Percentiles rank a stretch among this genome's conserved stretches.
These are phyloP conservation scores for Anguilla obscura DNA, from an alignment of 2,797 vertebrate genomes.

Conservation along the genomic window DNA sequence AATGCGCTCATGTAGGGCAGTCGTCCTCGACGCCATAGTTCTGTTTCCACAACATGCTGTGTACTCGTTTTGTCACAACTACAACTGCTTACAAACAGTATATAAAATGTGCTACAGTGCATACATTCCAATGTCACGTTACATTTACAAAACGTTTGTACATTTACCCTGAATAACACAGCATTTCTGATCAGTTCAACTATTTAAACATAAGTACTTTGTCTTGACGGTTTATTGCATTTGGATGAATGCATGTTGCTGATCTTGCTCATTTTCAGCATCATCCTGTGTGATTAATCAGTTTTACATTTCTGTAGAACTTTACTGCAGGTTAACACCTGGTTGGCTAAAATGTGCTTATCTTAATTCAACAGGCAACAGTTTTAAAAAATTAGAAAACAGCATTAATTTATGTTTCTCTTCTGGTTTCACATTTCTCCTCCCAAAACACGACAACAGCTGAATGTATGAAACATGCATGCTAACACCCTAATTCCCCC, in stretches of 20 bases:
- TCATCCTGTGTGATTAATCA: not conserved
- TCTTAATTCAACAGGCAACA: too few relatives aligned
- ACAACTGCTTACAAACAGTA: not conserved
- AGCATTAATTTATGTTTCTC: too few relatives aligned
- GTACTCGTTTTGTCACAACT: not conserved
- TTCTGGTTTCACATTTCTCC: not conserved
- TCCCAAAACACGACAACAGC: not conserved
- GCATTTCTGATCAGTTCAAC: not conserved
- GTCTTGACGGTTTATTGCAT: too few relatives aligned
- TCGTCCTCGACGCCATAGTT: not conserved
- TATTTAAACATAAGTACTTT: not conserved
- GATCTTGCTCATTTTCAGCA: not conserved
- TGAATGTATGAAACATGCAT: not conserved
- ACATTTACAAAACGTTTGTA: not conserved
- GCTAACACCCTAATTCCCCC: too few relatives aligned
- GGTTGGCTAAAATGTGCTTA: too few relatives aligned
- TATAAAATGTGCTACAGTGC: not conserved
- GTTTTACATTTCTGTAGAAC: not conserved
- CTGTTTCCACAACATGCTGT: not conserved
- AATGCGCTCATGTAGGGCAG: not conserved
- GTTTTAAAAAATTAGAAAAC: too few relatives aligned
- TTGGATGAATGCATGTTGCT: not conserved
- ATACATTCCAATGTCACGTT: not conserved
- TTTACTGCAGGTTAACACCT: not conserved
- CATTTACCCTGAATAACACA: not conserved